Evolutionary conservation across 64 coral and sea anemone genomes (phyloP), one percentile per base, ranked within the genome.

Genomic region (Pocillopora verrucosa): DNA sequence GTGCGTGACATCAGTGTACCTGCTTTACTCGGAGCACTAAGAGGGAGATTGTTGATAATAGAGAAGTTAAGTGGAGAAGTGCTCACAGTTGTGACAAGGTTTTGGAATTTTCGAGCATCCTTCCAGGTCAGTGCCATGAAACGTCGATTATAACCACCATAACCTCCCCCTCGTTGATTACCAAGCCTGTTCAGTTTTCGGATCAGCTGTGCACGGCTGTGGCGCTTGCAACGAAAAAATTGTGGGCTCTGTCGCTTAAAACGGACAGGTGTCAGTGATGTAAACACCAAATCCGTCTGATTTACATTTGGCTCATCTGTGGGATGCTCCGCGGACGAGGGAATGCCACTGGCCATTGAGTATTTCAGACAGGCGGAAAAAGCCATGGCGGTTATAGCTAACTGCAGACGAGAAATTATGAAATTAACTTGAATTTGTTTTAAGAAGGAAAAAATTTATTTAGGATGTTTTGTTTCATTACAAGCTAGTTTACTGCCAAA

Each of bases 91-190:
- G 75, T 11, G 11, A 77, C 37, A 22, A 77, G 36, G 22, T 20
- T 77, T 10, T 37, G 75, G 17, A 77, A 77, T 56, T 58, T 77
- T 17, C 17, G 19, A 4, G 87, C 87, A 9, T 68, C 87, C 41
- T 37, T 76, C 76, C 75, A 34, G 2, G 87, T 89, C 35, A 89
- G 36, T 19, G 87, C 87, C 58, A 89, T 76, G 37, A 68, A 89
- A 60, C 76, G 87, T 30, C 76, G 87, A 57, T 89, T 89, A 10
- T 79, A 89, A 4, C 87, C 87, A 13, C 87, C 87, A 77, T 77
- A 77, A 36, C 67, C n/a, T n/a, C 4, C 19, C 11, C 75, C 75
- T 20, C 16, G 36, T 57, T 20, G 45, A 56, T 16, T 22, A 16
- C 75, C 75, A 1, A 77, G 75, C 19, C 20, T 56, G 38, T 77